Evolutionary conservation across 2,888 invertebrate genomes (phyloP), one percentile per base, ranked within the genome.

Genomic region (Nemotelus pantherinus): DNA sequence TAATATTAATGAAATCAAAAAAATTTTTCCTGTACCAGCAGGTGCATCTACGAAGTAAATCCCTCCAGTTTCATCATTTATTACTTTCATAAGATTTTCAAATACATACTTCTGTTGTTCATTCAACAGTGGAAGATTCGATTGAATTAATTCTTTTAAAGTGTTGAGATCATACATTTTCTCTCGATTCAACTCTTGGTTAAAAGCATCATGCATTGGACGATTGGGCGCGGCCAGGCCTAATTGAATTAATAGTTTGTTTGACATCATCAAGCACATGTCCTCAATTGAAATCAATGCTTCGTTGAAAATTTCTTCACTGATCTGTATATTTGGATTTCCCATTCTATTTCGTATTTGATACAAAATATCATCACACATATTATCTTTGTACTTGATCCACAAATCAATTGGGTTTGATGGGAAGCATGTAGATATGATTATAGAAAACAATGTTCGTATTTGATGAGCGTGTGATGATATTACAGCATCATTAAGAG

Each of bases 231-330:
- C 72, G 80, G 82, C 72, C 81, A 84, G 80, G 76, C 80, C 82
- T 79, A 82, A 83, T 76, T 74, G 79, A 79, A 39, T 7, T 50
- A 78, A 80, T 79, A 82, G 41, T 63, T 63, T 63, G 63, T 63
- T 63, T 63, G 43, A 63, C 63, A 63, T 63, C 63, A 39, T 63
- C 63, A 63, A 63, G 63, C 63, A 83, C 81, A 82, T 80, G 65
- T 83, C 82, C 80, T 83, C 81, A 77, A 83, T 82, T 76, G 81
- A 79, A 53, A 83, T 71, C 53, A 83, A 83, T 76, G 82, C 81
- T 58, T 80, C 70, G 75, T 83, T 83, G 77, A 81, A 80, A 60
- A 83, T 83, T 78, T 82, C 82, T 67, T 79, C 80, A 65, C 72
- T 82, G 25, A 80, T 65, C 64, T 76, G 44, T 10, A 78, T 72